These are phyloP conservation scores for Aepyceros melampus DNA, from an alignment of 2,113 vertebrate species.

Conservation along the genomic window DNA sequence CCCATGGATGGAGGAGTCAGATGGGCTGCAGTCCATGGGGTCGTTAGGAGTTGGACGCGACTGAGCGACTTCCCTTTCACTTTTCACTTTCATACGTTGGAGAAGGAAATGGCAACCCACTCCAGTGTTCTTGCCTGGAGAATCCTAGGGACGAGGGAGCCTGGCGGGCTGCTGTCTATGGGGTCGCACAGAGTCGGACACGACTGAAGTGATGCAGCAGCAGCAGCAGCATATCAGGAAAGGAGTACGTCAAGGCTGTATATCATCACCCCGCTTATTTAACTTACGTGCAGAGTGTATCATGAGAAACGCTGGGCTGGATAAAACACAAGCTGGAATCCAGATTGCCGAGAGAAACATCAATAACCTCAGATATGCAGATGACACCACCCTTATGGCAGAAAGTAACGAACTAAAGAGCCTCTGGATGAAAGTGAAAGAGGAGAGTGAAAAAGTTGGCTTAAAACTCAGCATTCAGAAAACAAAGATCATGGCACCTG, in stretches of 20 bases:
- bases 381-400: neutral
- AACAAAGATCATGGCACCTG: neutral
- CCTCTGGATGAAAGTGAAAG: neutral
- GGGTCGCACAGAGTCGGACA: too few relatives aligned
- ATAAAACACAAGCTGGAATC: neutral
- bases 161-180: too few relatives aligned
- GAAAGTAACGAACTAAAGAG: neutral
- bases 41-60: too few relatives aligned
- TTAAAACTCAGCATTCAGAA: neutral
- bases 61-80: too few relatives aligned
- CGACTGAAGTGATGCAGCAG: too few relatives aligned
- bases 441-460: neutral
- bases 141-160: too few relatives aligned
- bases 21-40: too few relatives aligned
- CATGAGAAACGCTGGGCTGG: neutral
- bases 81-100: too few relatives aligned
- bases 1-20: too few relatives aligned
- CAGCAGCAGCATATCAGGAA: too few relatives aligned
- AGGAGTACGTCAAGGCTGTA: neutral
- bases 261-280: neutral
- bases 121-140: too few relatives aligned
- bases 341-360: fast-evolving
- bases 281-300: neutral
- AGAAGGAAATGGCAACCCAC: too few relatives aligned
- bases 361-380: neutral